A percentile compares a stretch with the other conserved stretches of the same genome.
These are phyloP conservation scores for Pammene aurita DNA, from an alignment of 2,888 invertebrate species.

Conservation along the genomic window DNA sequence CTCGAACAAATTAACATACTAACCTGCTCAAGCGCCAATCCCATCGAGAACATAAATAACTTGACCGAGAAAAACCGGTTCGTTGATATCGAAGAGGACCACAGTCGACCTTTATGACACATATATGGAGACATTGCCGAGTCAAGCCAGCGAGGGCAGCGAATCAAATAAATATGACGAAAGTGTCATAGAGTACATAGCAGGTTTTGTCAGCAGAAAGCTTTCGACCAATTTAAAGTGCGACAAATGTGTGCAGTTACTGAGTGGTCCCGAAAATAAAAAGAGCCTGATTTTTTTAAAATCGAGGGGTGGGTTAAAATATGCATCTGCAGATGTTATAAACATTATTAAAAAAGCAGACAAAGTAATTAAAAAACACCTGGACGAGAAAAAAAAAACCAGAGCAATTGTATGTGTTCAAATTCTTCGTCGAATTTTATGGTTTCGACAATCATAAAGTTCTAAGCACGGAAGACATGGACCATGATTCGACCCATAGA, in stretches of 20 bases:
- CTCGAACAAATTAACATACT: background rate
- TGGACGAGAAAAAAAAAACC: background rate
- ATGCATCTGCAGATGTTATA: conserved; percentile 14
- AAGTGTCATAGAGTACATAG: conserved; percentile 20
- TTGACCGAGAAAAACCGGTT: conserved; percentile 31
- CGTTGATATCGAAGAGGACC: background rate
- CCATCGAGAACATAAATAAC: conserved; percentile 4
- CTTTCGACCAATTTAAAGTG: conserved; percentile 11
- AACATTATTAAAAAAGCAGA: conserved; percentile 23
- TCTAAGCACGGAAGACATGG: too few species aligned
- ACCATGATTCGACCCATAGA: too few species aligned
- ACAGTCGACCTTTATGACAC: too few species aligned
- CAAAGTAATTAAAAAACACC: conserved; percentile 13
- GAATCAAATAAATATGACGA: too few species aligned
- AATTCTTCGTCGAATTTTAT: too few species aligned
- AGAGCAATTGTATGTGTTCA: conserved; percentile 21
- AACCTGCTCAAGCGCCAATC: conserved; percentile 41
- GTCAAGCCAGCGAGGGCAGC: too few species aligned
- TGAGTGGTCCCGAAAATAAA: conserved; percentile 5
- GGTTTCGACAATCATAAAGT: too few species aligned
- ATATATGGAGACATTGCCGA: too few species aligned
- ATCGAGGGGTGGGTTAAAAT: conserved; percentile 24
- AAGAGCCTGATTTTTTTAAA: conserved; percentile 23
- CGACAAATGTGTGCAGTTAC: background rate
- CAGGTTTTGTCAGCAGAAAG: conserved; percentile 22